Evolutionary conservation across 2,113 vertebrate genomes (phyloP), one percentile per base, ranked within the genome.

Genomic region (Ceyx melanurus): DNA sequence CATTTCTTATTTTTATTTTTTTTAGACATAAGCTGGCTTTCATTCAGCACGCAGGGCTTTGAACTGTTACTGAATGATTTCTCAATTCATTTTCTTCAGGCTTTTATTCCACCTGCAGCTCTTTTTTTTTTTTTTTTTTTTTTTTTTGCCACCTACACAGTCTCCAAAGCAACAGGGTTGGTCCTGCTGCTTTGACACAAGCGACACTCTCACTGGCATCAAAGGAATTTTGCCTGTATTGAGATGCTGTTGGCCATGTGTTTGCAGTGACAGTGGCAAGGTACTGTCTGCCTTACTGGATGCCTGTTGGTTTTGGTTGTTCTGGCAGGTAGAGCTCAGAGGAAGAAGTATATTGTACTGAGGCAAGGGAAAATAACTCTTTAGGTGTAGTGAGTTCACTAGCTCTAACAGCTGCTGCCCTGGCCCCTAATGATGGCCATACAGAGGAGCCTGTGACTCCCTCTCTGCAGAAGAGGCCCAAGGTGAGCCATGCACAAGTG

Each of bases 1-100:
- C 15, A 90, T 88, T 88, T 88, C 72, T 91, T 89, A 51, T 76
- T 64, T 81, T 93, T 50, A 37, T 50, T 48, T 48, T 88, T 71
- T 86, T 82, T 80, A 73, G 61, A 17, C 40, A 56, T 82, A 64
- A 88, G n/a, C 40, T 11, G 10, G 43, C 43, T 94, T 95, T 91
- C 75, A 88, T 92, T 64, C 56, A 68, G 90, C 85, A 51, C 80
- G 25, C 43, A 81, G 46, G n/a, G 61, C 79, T 92, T 96, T 95
- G 90, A 96, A 86, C 76, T 88, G 25, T 43, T 88, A 56, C 56
- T 86, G 64, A 77, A 40, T 80, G 45, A 35, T 81, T 71, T 93
- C 82, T 86, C 65, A 88, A 28, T 72, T 89, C 0, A 5, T 88
- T 80, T 62, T 90, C 50, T 87, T 88, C 2, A 2, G 42, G 20